phyloP scores from a whole-genome alignment of 2,113 vertebrate genomes.

The Trematomus loennbergii region DNA sequence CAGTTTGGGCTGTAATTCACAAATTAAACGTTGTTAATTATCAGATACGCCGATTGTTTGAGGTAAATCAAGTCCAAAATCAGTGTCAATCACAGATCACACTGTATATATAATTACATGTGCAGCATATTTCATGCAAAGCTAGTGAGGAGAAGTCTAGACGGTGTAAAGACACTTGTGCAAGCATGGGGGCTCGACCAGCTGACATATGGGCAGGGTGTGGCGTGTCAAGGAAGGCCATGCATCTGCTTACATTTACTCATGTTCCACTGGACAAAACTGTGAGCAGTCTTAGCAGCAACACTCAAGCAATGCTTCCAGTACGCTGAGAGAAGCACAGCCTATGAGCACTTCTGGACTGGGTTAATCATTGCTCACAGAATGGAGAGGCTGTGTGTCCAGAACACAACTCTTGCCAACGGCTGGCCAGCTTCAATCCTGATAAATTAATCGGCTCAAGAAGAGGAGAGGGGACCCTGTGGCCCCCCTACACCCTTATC shows the following conservation, averaged over 20 bases:
- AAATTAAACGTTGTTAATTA: background rate
- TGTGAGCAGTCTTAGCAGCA: conserved; percentile 12
- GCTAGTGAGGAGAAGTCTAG: conserved; percentile 34
- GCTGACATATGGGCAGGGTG: conserved; percentile 74
- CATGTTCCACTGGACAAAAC: conserved; percentile 41
- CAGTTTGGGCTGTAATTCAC: conserved; percentile 35
- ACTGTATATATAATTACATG: background rate
- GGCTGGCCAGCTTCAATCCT: conserved; percentile 66
- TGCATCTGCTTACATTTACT: conserved; percentile 66
- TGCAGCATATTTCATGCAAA: background rate
- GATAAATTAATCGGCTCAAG: conserved; percentile 80
- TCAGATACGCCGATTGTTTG: background rate
- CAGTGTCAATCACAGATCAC: background rate
- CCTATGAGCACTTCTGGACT: conserved; percentile 19
- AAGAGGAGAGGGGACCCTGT: conserved; percentile 60
- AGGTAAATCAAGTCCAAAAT: background rate
- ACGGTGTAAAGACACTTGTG: conserved; percentile 63
- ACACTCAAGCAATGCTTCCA: background rate
- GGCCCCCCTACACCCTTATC: conserved; percentile 43
- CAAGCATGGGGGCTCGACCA: conserved; percentile 51
- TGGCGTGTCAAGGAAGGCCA: conserved; percentile 32
- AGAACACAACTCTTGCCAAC: conserved; percentile 50
- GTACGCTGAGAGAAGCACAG: conserved; percentile 40
- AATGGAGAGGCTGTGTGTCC: conserved; percentile 21
- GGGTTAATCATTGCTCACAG: conserved; percentile 61